phyloP scores from a whole-genome alignment of 2,888 invertebrate genomes.

The Nomada ruficornis region DNA sequence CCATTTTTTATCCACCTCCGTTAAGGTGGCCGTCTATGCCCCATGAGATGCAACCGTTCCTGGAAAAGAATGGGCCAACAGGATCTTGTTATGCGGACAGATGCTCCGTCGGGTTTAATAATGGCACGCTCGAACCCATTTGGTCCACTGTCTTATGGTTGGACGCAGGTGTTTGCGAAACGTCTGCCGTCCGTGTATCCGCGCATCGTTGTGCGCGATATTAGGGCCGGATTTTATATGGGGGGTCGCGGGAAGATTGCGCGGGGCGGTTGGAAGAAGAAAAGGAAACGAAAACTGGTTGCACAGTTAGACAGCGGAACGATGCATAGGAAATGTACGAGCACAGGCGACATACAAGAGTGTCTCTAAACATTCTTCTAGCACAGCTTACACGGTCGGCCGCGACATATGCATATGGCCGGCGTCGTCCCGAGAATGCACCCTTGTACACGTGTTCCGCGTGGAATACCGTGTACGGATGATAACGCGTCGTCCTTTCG shows the following conservation, averaged over 20 bases:
- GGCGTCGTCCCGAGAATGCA: slow-evolving; percentile 31
- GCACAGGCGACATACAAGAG: slow-evolving; percentile 1
- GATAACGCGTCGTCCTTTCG: slow-evolving; percentile 46
- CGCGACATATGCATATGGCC: slow-evolving; percentile 4
- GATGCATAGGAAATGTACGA: neutral
- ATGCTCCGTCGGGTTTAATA: slow-evolving; percentile 46
- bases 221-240: neutral
- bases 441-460: slow-evolving; percentile 39
- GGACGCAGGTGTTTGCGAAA: slow-evolving; percentile 21
- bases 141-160: slow-evolving; percentile 2
- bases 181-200: neutral
- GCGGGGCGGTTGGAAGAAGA: neutral
- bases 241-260: too few relatives aligned
- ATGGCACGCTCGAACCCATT: slow-evolving; percentile 14
- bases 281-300: neutral
- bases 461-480: slow-evolving; percentile 33
- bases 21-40: slow-evolving; percentile 15
- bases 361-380: slow-evolving; percentile 23
- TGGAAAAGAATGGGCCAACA: slow-evolving; percentile 67
- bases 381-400: slow-evolving; percentile 8
- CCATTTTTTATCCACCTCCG: neutral
- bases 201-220: neutral
- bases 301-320: neutral
- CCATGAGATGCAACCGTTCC: slow-evolving; percentile 52
- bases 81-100: slow-evolving; percentile 65